Conservation (phyloP, 2,797 vertebrate species). For the Rhabdophis nuchalis region DNA sequence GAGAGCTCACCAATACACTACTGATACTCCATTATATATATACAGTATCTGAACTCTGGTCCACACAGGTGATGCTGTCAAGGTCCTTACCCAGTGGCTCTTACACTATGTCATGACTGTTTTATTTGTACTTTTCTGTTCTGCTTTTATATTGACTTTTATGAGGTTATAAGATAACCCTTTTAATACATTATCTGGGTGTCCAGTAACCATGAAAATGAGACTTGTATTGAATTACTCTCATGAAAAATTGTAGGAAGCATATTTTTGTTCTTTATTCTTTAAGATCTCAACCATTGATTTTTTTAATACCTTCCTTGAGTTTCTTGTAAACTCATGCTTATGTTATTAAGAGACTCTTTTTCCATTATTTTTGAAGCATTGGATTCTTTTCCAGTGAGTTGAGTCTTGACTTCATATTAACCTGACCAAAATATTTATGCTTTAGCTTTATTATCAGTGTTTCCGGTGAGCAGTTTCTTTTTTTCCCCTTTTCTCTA, state of each 20-base stretch:
- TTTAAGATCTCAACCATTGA: not conserved
- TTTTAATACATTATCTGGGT: not conserved
- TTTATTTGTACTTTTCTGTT: not conserved
- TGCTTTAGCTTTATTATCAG: not conserved
- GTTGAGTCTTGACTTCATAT: not conserved
- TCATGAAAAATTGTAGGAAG: not conserved
- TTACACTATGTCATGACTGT: not conserved
- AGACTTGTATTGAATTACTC: constrained; percentile 17
- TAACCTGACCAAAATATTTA: not conserved
- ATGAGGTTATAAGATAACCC: not conserved
- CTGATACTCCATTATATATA: too few relatives aligned
- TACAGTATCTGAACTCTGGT: too few relatives aligned
- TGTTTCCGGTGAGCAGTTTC: not conserved
- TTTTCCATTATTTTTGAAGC: not conserved
- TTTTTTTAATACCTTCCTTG: not conserved
- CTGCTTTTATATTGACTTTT: not conserved
- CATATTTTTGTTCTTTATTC: not conserved
- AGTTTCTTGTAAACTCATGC: not conserved
- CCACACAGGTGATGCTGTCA: too few relatives aligned
- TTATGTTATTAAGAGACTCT: not conserved
- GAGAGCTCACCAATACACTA: too few relatives aligned
- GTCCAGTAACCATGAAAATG: constrained; percentile 17
- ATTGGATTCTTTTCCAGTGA: not conserved
- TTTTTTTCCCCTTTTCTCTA: not conserved
- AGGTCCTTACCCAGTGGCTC: not conserved